Evolutionary conservation across 2,113 vertebrate genomes (phyloP).

Genomic region (Coreoperca whiteheadi): DNA sequence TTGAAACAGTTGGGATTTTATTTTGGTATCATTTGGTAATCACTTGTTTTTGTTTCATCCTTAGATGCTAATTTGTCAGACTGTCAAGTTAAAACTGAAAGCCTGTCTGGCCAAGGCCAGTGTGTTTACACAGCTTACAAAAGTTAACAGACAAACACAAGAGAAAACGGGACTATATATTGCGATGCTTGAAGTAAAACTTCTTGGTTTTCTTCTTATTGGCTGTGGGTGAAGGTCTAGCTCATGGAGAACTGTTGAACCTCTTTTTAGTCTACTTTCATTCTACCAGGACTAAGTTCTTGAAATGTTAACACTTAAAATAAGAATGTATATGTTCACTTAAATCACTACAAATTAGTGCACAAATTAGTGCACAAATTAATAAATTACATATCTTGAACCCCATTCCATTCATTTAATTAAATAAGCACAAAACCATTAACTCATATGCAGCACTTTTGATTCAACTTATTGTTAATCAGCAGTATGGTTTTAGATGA

Average conservation of each 20-base stretch:
- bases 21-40: neutral
- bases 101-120: neutral
- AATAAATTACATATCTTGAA: neutral
- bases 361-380: neutral
- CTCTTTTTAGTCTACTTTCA: neutral
- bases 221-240: neutral
- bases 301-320: neutral
- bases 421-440: neutral
- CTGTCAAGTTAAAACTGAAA: conserved; percentile 23
- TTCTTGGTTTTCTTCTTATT: neutral
- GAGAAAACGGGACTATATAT: neutral
- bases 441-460: neutral
- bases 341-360: neutral
- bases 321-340: neutral
- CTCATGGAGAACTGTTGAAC: neutral
- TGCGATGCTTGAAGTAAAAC: neutral
- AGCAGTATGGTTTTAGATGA: neutral
- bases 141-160: neutral
- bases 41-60: neutral
- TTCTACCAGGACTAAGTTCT: neutral
- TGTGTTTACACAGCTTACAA: neutral
- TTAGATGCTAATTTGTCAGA: conserved; percentile 16
- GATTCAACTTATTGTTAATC: neutral
- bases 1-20: neutral
- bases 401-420: neutral